Evolutionary conservation across 2,113 vertebrate genomes (phyloP).

Genomic region (Oncorhynchus mykiss): DNA sequence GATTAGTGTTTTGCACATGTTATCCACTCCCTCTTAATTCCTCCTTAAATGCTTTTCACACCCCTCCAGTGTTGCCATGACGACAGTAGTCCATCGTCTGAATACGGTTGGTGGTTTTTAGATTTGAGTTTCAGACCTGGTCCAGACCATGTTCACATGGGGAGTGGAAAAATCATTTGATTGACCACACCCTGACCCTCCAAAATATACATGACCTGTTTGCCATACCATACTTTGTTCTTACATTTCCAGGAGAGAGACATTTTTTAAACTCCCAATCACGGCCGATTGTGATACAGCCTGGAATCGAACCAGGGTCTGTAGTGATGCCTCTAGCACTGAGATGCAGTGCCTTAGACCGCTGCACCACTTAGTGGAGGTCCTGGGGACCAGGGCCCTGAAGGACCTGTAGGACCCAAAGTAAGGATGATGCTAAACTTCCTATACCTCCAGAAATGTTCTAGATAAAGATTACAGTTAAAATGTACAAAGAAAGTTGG

Average conservation of each 20-base stretch:
- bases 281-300: too few species aligned
- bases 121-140: neutral
- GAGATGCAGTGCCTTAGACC: too few species aligned
- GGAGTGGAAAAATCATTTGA: neutral
- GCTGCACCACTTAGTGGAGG: conserved; percentile 58
- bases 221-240: neutral
- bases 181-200: neutral
- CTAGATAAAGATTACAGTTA: neutral
- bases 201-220: neutral
- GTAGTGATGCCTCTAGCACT: too few species aligned
- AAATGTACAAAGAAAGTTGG: neutral
- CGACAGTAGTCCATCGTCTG: conserved; percentile 17
- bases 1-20: conserved; percentile 62
- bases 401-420: conserved; percentile 81
- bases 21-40: conserved; percentile 42
- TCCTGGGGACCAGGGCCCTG: conserved; percentile 76
- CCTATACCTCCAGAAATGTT: neutral
- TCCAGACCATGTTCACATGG: conserved; percentile 48
- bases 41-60: conserved; percentile 29
- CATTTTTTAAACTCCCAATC: too few species aligned
- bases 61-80: conserved; percentile 29
- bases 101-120: conserved; percentile 12
- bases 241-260: too few species aligned
- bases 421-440: conserved; percentile 65
- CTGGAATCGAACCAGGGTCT: too few species aligned